Conservation (phyloP, 2,888 invertebrate genomes). For the Apantesis nais region DNA sequence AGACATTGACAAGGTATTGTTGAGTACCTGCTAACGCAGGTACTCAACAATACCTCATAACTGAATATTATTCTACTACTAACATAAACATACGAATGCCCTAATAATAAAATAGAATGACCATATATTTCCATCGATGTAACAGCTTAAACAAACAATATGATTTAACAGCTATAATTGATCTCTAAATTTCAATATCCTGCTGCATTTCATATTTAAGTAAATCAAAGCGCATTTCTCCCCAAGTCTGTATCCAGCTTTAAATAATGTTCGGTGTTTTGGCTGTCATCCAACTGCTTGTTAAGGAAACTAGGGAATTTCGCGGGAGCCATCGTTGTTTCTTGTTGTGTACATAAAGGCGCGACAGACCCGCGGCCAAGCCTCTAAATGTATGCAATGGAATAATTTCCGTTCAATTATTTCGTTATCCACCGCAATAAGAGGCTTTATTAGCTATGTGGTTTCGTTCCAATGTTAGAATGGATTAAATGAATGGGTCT, state of each 20-base stretch:
- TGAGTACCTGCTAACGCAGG: neutral
- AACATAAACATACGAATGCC: neutral
- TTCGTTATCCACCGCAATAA: conserved; percentile 44
- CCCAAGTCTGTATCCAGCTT: conserved; percentile 52
- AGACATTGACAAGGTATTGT: too few species aligned
- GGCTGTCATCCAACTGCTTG: conserved; percentile 79
- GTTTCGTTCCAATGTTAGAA: conserved; percentile 27
- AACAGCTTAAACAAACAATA: conserved; percentile 28
- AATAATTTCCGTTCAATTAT: conserved; percentile 51
- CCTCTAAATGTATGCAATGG: conserved; percentile 49
- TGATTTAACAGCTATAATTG: conserved; percentile 25
- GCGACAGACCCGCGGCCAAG: conserved; percentile 49
- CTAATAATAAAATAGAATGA: neutral
- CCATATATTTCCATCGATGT: neutral
- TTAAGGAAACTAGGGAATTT: conserved; percentile 77
- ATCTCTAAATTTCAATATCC: conserved; percentile 46
- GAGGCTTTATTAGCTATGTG: conserved; percentile 32
- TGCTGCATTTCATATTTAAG: conserved; percentile 33
- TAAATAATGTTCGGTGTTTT: conserved; percentile 71
- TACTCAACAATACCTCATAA: too few species aligned
- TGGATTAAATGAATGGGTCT: conserved; percentile 19
- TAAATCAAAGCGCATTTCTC: conserved; percentile 42
- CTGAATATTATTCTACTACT: neutral
- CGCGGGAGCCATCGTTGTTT: conserved; percentile 69
- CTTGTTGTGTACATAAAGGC: conserved; percentile 66